A percentile compares a stretch with the other conserved stretches of the same genome.
phyloP scores from a whole-genome alignment of 2,113 vertebrate species.

The Anoplopoma fimbria region DNA sequence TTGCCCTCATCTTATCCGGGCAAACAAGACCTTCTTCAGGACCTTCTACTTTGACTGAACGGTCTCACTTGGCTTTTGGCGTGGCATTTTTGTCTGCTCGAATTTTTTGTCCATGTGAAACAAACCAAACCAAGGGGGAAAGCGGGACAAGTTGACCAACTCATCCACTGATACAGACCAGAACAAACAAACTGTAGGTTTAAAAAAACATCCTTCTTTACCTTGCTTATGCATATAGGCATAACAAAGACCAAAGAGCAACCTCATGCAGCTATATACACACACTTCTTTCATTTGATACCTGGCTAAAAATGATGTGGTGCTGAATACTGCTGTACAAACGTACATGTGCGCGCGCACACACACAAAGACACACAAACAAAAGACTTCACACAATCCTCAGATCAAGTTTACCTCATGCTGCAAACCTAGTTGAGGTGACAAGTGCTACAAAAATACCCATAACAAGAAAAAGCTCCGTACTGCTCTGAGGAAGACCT shows the following conservation, averaged over 20 bases:
- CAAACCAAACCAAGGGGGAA: neutral
- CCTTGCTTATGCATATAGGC: too few species aligned
- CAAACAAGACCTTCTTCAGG: neutral
- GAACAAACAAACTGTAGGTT: neutral
- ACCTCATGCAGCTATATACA: neutral
- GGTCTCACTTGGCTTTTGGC: neutral
- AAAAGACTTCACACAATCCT: neutral
- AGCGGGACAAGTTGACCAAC: neutral
- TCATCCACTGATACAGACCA: neutral
- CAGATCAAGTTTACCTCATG: neutral
- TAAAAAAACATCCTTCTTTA: neutral
- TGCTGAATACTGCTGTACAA: neutral
- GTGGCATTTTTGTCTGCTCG: neutral
- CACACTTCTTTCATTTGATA: neutral
- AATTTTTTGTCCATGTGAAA: neutral
- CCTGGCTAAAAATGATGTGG: neutral
- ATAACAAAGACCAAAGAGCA: neutral
- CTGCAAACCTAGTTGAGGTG: neutral
- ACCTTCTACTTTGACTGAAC: neutral
- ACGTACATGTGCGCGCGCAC: neutral
- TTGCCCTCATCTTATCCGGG: neutral
- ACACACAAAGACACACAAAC: neutral
- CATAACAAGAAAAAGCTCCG: neutral
- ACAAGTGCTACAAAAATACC: constrained; percentile 2
- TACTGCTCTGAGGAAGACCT: constrained; percentile 12